Percentiles rank a stretch among this genome's conserved stretches.
phyloP scores from a whole-genome alignment of 2,888 invertebrate species.

The Microctonus hyperodae region DNA sequence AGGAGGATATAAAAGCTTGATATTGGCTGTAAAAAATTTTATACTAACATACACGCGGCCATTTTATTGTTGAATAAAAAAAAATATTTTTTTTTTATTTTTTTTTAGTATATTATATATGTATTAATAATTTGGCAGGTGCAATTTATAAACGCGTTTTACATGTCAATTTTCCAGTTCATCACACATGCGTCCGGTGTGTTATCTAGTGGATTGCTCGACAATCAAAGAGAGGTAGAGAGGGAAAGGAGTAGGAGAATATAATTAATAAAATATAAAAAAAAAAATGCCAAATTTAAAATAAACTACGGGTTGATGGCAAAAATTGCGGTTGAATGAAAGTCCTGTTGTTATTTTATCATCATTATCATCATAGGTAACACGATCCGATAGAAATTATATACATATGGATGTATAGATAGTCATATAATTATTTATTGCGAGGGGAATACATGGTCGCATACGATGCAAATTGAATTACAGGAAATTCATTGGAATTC shows the following conservation, averaged over 20 bases:
- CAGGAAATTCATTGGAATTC: conserved; percentile 11
- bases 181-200: conserved; percentile 21
- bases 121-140: conserved; percentile 21
- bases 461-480: conserved; percentile 13
- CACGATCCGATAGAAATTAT: not conserved
- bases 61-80: not conserved
- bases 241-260: too few relatives aligned
- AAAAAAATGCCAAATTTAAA: not conserved
- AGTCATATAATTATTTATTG: conserved; percentile 1
- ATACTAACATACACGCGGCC: not conserved
- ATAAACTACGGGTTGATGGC: not conserved
- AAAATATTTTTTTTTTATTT: not conserved
- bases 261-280: conserved; percentile 2
- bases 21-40: not conserved
- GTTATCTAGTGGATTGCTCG: conserved; percentile 2
- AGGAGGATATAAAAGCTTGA: not conserved
- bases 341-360: not conserved
- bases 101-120: not conserved
- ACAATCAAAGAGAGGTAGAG: conserved; percentile 22
- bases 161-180: conserved; percentile 35
- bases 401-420: not conserved
- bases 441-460: not conserved
- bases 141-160: conserved; percentile 18
- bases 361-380: not conserved
- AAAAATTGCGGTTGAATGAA: not conserved